Conservation (phyloP, 2,113 vertebrate species). For the Apaloderma vittatum region DNA sequence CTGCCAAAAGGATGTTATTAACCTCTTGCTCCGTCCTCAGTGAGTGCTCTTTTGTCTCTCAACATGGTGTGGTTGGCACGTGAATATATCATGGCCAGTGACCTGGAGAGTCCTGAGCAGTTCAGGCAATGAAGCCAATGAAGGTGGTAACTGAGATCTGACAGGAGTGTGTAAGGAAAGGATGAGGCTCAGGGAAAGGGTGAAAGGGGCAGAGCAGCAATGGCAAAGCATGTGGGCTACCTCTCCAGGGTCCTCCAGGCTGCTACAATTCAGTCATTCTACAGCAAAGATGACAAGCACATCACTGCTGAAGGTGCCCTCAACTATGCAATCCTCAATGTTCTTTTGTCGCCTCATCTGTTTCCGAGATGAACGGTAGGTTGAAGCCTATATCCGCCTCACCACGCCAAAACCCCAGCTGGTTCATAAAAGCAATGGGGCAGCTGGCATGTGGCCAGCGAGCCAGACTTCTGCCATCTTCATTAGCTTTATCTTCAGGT, state of each 20-base stretch:
- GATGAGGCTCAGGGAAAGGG: background rate
- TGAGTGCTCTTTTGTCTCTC: background rate
- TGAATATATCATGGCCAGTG: accelerated
- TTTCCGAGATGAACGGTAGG: background rate
- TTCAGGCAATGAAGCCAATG: background rate
- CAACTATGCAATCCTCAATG: background rate
- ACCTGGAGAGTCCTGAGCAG: background rate
- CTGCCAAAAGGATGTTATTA: background rate
- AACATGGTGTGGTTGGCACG: accelerated
- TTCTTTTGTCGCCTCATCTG: background rate
- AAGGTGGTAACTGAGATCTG: background rate
- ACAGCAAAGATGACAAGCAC: background rate
- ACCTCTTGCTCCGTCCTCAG: accelerated
- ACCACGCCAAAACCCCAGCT: background rate
- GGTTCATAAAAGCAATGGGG: background rate
- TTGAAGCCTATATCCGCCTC: background rate
- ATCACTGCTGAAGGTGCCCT: background rate
- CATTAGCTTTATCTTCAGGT: background rate
- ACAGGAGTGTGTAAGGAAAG: background rate
- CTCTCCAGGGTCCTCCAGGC: background rate
- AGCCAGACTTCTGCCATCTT: background rate
- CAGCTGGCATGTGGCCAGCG: background rate
- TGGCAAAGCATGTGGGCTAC: background rate
- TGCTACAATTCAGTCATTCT: background rate
- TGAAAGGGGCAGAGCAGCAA: background rate